Percentiles rank a stretch among this genome's conserved stretches.
These are phyloP conservation scores for Diachasma alloeum DNA, from an alignment of 1,140 invertebrate species.

Conservation along the genomic window DNA sequence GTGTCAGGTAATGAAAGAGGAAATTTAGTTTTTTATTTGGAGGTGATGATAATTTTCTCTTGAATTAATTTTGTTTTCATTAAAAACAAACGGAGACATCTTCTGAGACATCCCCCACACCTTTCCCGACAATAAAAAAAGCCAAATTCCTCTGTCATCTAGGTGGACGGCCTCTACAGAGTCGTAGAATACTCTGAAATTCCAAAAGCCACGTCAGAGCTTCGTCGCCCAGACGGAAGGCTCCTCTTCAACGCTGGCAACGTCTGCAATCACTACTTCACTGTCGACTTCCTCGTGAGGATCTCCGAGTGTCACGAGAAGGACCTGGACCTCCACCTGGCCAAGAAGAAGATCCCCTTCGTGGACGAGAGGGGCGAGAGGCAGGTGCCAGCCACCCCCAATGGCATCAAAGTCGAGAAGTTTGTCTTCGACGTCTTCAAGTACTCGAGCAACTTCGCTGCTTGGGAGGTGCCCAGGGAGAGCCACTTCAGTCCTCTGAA, in stretches of 20 bases:
- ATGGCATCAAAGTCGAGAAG: conserved; percentile 99
- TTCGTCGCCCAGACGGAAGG: conserved; percentile 79
- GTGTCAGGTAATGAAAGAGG: conserved; percentile 74
- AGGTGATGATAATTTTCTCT: too few relatives aligned
- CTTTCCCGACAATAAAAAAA: too few relatives aligned
- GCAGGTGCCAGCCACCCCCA: conserved; percentile 81
- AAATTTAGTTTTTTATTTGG: too few relatives aligned
- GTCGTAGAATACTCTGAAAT: conserved; percentile 99
- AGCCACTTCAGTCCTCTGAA: conserved; percentile 98
- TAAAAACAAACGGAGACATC: too few relatives aligned
- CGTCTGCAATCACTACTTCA: conserved; percentile 99
- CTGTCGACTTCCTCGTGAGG: conserved; percentile 81
- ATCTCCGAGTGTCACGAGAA: conserved; percentile 69
- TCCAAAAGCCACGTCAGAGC: conserved; percentile 84
- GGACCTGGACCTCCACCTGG: conserved; percentile 89
- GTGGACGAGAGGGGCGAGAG: conserved; percentile 78
- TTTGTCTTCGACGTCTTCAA: conserved; percentile 99
- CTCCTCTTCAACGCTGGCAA: conserved; percentile 94
- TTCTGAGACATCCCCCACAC: too few relatives aligned
- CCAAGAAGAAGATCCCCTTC: conserved; percentile 97
- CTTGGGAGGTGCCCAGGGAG: conserved; percentile 91
- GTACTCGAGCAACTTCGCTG: conserved; percentile 86
- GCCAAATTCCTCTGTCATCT: too few relatives aligned
- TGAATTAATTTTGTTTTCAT: too few relatives aligned
- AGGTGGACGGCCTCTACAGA: conserved; percentile 84